Evolutionary conservation across 1,140 invertebrate species (phyloP), one percentile per base, ranked within the genome.

Genomic region (Holotrichia oblita): DNA sequence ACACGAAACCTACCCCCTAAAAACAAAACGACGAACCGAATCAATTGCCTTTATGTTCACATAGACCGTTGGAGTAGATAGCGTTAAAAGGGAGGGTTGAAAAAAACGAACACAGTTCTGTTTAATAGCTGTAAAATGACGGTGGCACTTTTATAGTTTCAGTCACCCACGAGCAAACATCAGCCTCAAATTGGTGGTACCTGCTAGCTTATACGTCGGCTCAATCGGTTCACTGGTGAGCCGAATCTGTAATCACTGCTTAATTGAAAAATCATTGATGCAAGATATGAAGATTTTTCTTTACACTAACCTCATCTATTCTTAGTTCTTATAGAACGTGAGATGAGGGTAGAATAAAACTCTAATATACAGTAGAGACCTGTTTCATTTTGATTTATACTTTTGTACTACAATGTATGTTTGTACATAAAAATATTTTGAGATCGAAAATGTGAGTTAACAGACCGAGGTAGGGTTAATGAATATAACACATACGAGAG

Each of bases 41-140:
- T 69, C 61, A 69, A 69, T 69, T 69, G 22, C 27, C 2, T 20
- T 69, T 69, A 27, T 69, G 61, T 69, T 17, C 59, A 22, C 61
- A 22, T 69, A 69, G 61, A 34, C 61, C 61, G 27, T 22, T 69
- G 61, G 22, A 69, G 61, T 22, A 69, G 27, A 69, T 69, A 14
- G 73, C 40, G 73, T 41, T 44, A 74, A 44, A 74, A 12, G 10
- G 73, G 41, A 14, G 73, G 73, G 8, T 9, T 6, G 41, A 74
- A 42, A 74, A 74, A n/a, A n/a, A n/a, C n/a, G n/a, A n/a, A 42
- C 34, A 74, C 73, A 20, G 20, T 40, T 74, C 34, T 74, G 73
- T 42, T 74, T 44, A 74, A 74, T 74, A 44, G 73, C 73, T 74
- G 73, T 74, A 44, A 74, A 74, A 74, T 74, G 73, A 74, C 73